A percentile compares a stretch with the other conserved stretches of the same genome.
phyloP scores from a whole-genome alignment of 1,140 invertebrate genomes.

The Brachionus koreanus region DNA sequence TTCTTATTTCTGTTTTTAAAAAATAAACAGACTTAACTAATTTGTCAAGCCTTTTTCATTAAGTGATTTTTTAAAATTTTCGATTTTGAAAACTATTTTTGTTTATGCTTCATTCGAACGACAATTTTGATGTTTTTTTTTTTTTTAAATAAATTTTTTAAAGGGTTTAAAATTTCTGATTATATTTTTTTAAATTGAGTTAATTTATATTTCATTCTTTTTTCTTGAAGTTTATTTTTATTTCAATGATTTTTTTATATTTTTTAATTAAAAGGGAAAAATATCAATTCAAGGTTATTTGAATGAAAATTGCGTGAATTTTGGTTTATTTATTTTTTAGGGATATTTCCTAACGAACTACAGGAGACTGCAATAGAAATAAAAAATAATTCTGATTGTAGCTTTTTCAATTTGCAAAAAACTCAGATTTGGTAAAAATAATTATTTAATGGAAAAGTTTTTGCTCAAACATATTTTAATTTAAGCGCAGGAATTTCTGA shows the following conservation, averaged over 20 bases:
- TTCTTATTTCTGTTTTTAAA: no score
- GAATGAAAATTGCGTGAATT: neutral
- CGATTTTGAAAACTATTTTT: no score
- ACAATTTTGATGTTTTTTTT: no score
- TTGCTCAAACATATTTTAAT: neutral
- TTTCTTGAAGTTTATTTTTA: no score
- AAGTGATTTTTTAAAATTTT: no score
- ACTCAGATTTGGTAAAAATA: constrained; percentile 10
- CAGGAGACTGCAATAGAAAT: neutral
- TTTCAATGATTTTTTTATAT: neutral
- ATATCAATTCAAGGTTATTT: neutral
- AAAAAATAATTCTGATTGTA: constrained; percentile 4
- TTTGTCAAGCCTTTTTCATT: no score
- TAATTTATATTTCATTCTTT: no score
- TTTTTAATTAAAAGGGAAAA: neutral
- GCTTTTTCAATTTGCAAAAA: neutral
- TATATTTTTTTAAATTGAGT: no score
- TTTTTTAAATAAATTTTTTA: no score
- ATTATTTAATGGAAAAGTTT: neutral
- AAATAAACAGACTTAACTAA: no score
- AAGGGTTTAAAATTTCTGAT: no score
- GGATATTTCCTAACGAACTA: neutral
- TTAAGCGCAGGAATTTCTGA: neutral
- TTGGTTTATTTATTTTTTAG: neutral
- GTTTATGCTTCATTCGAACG: no score